phyloP scores from a whole-genome alignment of 2,888 invertebrate genomes.

The Embidobia sp. region DNA sequence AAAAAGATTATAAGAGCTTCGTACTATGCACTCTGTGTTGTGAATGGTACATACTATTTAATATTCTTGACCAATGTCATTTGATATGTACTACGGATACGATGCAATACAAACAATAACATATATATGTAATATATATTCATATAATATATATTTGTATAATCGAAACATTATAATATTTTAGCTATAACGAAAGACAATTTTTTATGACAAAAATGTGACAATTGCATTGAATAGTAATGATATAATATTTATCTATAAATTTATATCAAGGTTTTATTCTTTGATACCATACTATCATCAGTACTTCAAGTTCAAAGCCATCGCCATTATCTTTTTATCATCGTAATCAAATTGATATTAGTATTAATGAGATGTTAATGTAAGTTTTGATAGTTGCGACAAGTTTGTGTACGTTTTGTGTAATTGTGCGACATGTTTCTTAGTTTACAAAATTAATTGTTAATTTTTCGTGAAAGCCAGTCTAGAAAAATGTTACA shows the following conservation, averaged over 20 bases:
- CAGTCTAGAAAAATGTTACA: slow-evolving; percentile 2
- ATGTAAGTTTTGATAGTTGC: no score
- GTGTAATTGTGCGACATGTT: slow-evolving; percentile 15
- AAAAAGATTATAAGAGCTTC: slow-evolving; percentile 77
- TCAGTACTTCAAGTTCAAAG: slow-evolving; percentile 10
- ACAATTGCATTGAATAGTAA: slow-evolving; percentile 71
- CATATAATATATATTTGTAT: slow-evolving; percentile 79
- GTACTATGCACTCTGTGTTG: slow-evolving; percentile 82
- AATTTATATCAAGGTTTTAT: slow-evolving; percentile 72
- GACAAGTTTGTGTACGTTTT: slow-evolving; percentile 9
- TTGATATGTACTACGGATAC: slow-evolving; percentile 67
- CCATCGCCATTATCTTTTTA: slow-evolving; percentile 7
- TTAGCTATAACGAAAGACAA: slow-evolving; percentile 81
- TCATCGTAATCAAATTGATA: slow-evolving; percentile 2
- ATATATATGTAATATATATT: slow-evolving; percentile 72
- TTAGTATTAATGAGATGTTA: no score
- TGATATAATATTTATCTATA: slow-evolving; percentile 76
- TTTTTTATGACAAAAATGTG: slow-evolving; percentile 69
- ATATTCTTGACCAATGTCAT: slow-evolving; percentile 58
- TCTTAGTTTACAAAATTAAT: not conserved
- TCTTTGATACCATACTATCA: slow-evolving; percentile 70
- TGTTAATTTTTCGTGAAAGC: slow-evolving; percentile 1
- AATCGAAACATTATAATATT: slow-evolving; percentile 80
- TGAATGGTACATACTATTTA: slow-evolving; percentile 77
- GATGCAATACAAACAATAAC: slow-evolving; percentile 69